A percentile compares a stretch with the other conserved stretches of the same genome.
These are phyloP conservation scores for Gymnothorax javanicus DNA, from an alignment of 2,797 vertebrate genomes.

Conservation along the genomic window DNA sequence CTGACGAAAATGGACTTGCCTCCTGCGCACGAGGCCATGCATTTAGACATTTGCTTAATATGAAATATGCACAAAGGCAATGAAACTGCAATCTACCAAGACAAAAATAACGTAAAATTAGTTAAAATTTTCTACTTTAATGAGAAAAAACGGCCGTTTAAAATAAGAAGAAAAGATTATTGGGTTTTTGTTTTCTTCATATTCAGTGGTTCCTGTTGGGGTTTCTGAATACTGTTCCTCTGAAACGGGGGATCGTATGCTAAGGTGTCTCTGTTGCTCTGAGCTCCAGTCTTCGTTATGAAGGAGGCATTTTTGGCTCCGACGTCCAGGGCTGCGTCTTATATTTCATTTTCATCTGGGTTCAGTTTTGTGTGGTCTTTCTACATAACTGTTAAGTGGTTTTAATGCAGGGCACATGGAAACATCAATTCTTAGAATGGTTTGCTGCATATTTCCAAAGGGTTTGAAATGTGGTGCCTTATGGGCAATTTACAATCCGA, in stretches of 20 bases:
- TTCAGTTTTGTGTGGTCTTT: constrained; percentile 4
- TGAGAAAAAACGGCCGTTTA: too few relatives aligned
- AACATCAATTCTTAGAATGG: background rate
- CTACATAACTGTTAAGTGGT: background rate
- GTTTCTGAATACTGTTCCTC: background rate
- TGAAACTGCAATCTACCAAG: too few relatives aligned
- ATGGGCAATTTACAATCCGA: constrained; percentile 35
- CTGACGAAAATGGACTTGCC: too few relatives aligned
- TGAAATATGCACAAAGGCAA: too few relatives aligned
- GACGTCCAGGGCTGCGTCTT: background rate
- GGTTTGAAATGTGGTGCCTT: constrained; percentile 12
- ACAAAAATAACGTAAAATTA: too few relatives aligned
- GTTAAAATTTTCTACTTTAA: too few relatives aligned
- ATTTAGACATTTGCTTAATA: too few relatives aligned
- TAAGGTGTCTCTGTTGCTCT: background rate
- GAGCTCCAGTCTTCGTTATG: background rate
- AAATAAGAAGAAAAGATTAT: too few relatives aligned
- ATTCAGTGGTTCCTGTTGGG: background rate
- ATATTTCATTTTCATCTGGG: background rate
- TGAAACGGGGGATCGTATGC: background rate
- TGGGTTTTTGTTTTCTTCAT: background rate
- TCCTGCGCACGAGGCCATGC: too few relatives aligned
- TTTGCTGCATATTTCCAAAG: background rate
- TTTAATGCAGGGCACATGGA: background rate
- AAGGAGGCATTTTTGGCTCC: background rate